These are phyloP conservation scores for Drosophila biarmipes DNA, from an alignment of 1,140 invertebrate genomes.

Conservation along the genomic window DNA sequence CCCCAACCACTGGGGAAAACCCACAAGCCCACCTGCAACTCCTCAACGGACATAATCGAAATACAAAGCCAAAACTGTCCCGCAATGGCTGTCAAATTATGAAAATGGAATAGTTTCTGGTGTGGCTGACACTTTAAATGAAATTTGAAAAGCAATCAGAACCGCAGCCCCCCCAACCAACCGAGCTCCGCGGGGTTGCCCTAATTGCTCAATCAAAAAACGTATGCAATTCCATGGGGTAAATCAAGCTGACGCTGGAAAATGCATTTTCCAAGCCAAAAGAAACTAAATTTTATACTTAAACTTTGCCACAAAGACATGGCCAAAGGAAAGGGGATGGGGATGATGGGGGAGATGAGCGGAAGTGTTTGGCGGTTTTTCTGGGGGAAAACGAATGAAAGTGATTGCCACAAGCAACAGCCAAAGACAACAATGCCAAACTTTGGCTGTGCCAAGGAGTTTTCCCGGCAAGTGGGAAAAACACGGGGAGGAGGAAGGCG, in stretches of 20 bases:
- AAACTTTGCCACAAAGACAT: constrained; percentile 55
- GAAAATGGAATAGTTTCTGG: constrained; percentile 72
- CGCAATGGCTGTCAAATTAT: constrained; percentile 72
- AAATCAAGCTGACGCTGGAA: constrained; percentile 59
- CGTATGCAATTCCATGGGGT: constrained; percentile 78
- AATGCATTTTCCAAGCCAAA: constrained; percentile 59
- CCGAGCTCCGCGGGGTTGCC: constrained; percentile 16
- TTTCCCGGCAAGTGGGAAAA: neutral
- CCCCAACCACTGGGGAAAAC: neutral
- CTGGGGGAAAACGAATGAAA: constrained; percentile 57
- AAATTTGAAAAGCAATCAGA: constrained; percentile 69
- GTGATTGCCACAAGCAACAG: constrained; percentile 75
- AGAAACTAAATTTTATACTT: constrained; percentile 64
- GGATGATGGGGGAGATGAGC: constrained; percentile 17
- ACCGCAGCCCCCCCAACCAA: constrained; percentile 4
- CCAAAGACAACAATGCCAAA: constrained; percentile 81
- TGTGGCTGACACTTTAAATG: constrained; percentile 74
- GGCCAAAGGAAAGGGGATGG: neutral
- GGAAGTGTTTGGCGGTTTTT: constrained; percentile 78
- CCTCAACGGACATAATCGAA: constrained; percentile 23
- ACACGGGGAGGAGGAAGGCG: neutral
- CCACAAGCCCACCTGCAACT: constrained; percentile 5
- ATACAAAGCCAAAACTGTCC: constrained; percentile 32
- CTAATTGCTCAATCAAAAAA: constrained; percentile 80
- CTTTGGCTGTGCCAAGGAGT: constrained; percentile 55